Evolutionary conservation across 2,113 vertebrate species (phyloP), one percentile per base, ranked within the genome.

Genomic region (Colistium nudipinnis): DNA sequence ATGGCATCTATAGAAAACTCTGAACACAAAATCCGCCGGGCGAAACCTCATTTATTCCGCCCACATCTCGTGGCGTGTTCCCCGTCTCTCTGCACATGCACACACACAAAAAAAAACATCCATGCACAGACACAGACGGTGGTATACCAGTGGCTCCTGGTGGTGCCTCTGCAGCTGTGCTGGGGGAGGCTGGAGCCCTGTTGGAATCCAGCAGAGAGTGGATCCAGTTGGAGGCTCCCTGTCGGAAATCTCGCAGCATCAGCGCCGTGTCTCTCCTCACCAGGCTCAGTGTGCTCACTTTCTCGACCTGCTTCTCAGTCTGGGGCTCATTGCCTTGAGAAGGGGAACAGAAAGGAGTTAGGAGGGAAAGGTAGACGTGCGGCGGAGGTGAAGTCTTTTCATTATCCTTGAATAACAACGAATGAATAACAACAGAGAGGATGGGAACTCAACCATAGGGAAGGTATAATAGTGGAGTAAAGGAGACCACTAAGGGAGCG

Each of bases 151-250:
- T 57, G 54, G 74, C 45, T 72, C 31, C 75, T 20, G 76, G 35
- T 27, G 78, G 65, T 1, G 5, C 41, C 45, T 83, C 82, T 62
- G 61, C 80, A 62, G 66, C 68, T 45, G 78, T 49, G 70, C 48
- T 33, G 41, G 83, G 33, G 35, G 81, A 27, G 36, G 80, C 41
- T 1, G 78, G 52, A 38, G 84, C 67, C 78, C 80, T 83, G 86
- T 71, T 91, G 49, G 92, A 68, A 79, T 94, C 95, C 79, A 95
- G 86, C 28, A 96, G 86, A 33, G 94, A 93, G 57, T 94, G 93
- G 74, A 97, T 92, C 94, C 95, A 96, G 20, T 95, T 94, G 45
- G 95, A 94, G n/a, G 96, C 95, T 0, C 94, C 92, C 75, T 94
- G 88, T 62, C 91, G 93, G 78, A 97, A 88, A 78, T 96, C 94